Evolutionary conservation across 1,140 invertebrate genomes (phyloP), one percentile per base, ranked within the genome.

Genomic region (Goniozus legneri): DNA sequence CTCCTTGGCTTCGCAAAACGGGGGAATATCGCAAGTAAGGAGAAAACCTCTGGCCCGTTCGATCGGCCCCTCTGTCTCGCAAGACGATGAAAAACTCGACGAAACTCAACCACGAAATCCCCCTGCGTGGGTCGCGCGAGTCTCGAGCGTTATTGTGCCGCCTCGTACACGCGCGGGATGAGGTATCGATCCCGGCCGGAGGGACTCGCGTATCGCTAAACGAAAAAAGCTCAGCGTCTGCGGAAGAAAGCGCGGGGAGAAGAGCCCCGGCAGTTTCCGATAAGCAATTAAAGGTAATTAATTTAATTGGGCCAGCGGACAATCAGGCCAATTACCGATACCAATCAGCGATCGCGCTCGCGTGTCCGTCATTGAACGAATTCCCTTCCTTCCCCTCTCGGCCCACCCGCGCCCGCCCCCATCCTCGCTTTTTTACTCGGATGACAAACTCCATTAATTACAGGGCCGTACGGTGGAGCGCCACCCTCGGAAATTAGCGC

Each of bases 381-480:
- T 18, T 13, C 38, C 22, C 18, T 41, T 12, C 2, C 22, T n/a
- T 3, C 31, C 43, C 37, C 34, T 33, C 22, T 37, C 34, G 33
- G 14, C 30, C 46, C 44, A 36, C 46, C 37, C 40, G 44, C 35
- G 18, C 44, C 43, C 47, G 50, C n/a, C n/a, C n/a, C n/a, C n/a
- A n/a, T n/a, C n/a, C n/a, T n/a, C n/a, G 60, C 58, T 68, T 71
- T 72, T 70, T 70, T 69, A 58, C 50, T 61, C 65, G 62, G 56
- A 69, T 64, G 65, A 72, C 64, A 72, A 72, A 69, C 59, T 65
- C 62, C 54, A 61, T 70, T 72, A 72, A 72, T 70, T 70, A 70
- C 62, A 70, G 66, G 58, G 43, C 56, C 52, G 56, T n/a, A n/a
- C n/a, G n/a, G n/a, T 58, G 59, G 38, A 45, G 55, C 51, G 60